Evolutionary conservation across 2,888 invertebrate species (phyloP).

Genomic region (Phaedon cochleariae): DNA sequence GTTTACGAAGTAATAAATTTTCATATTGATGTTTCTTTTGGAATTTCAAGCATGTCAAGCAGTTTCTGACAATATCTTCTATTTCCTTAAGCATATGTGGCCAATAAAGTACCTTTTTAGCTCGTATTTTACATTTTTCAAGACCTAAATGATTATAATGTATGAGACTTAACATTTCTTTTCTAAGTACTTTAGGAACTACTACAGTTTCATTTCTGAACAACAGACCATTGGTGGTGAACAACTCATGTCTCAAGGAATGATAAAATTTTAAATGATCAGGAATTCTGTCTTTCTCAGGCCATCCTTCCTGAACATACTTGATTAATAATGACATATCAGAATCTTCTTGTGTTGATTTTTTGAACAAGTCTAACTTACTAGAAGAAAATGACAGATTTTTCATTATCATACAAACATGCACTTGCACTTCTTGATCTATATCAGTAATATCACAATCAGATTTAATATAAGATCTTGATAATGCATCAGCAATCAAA

Average conservation of each 20-base stretch:
- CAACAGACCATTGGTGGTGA: slow-evolving; percentile 10
- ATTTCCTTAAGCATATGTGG: slow-evolving; percentile 19
- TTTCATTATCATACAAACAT: slow-evolving; percentile 11
- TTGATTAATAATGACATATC: slow-evolving; percentile 20
- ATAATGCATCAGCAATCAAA: slow-evolving; percentile 31
- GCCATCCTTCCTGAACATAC: slow-evolving; percentile 25
- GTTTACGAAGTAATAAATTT: slow-evolving; percentile 9
- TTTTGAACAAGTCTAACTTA: background rate
- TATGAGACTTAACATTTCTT: slow-evolving; percentile 18
- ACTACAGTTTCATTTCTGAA: slow-evolving; percentile 18
- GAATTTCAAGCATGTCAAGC: slow-evolving; percentile 8
- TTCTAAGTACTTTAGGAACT: slow-evolving; percentile 16
- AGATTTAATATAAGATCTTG: slow-evolving; percentile 2
- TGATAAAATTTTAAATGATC: slow-evolving; percentile 7
- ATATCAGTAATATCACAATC: background rate
- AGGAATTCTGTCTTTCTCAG: slow-evolving; percentile 17
- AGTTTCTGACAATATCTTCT: slow-evolving; percentile 10
- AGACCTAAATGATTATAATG: too few relatives aligned
- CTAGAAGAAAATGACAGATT: slow-evolving; percentile 10
- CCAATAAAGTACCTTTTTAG: slow-evolving; percentile 21
- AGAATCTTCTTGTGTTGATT: slow-evolving; percentile 15
- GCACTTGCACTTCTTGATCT: background rate
- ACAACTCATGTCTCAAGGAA: slow-evolving; percentile 16
- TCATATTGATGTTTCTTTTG: slow-evolving; percentile 18
- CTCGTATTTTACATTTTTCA: slow-evolving; percentile 6